Base-by-base conservation (phyloP, 2,888 invertebrate species). In the Calliphora vomitoria region DNA sequence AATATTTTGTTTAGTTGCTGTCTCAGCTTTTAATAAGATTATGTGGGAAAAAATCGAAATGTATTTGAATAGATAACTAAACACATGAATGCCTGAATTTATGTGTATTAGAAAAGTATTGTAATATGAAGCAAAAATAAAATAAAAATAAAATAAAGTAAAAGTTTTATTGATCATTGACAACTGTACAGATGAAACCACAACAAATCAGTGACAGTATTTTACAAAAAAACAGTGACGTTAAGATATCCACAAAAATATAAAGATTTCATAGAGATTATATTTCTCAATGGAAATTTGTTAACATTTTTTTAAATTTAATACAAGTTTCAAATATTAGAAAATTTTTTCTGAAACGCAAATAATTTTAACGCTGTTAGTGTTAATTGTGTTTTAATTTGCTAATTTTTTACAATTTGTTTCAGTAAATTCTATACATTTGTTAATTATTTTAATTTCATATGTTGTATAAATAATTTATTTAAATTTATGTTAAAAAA, bases 201-300 rank as follows among this genome's bases (percentile, higher is more conserved):
- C 84, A 79, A 53, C 58, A 79, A 84, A 84, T 72, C 78, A 74
- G 18, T 76, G 82, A 82, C 82, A 82, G 72, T 72, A 18, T 55
- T 66, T 47, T 13, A 41, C 38, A 72, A 41, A 72, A 35, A 8
- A 20, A 47, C 41, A 55, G 25, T 47, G 18, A 53, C 31, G 5
- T 25, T 41, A 5, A 25, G 44, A 8, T 66, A n/a, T 31, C 38
- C 38, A 13, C 13, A 44, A 11, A 50, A n/a, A 50, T 50, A 55
- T 4, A 55, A 68, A 68, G 13, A 44, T 68, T 68, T 55, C 55
- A 79, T 55, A n/a, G 44, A 31, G 11, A 58, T 58, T 25, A 58
- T 58, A 58, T 58, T 58, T 11, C 20, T 5, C 4, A 44, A 44
- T 11, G 44, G 44, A 18, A 53, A 53, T 53, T 53, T n/a, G 8